Evolutionary conservation across 2,888 invertebrate species (phyloP).

Genomic region (Caradrina clavipalpis): DNA sequence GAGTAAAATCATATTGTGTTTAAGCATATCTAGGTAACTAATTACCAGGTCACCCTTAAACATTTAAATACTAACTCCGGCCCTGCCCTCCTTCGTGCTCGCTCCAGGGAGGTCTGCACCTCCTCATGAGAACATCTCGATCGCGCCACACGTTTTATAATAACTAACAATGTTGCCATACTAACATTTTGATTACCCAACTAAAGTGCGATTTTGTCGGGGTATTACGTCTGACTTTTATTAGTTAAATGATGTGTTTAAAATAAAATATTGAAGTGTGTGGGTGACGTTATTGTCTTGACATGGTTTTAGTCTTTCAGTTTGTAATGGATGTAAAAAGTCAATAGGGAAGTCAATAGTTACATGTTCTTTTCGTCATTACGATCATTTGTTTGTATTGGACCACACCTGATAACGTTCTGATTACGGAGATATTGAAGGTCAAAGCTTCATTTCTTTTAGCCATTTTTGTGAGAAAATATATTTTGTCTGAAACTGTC

Average conservation of each 20-base stretch:
- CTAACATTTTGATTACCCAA: conserved; percentile 46
- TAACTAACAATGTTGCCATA: conserved; percentile 54
- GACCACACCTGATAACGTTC: no score
- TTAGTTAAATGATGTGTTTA: not conserved
- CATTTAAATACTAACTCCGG: conserved; percentile 42
- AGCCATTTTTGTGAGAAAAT: no score
- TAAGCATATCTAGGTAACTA: no score
- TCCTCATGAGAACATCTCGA: conserved; percentile 67
- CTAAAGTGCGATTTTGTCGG: conserved; percentile 38
- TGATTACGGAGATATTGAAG: no score
- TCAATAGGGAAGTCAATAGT: not conserved
- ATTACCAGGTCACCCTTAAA: not conserved
- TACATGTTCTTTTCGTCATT: not conserved
- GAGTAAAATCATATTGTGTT: no score
- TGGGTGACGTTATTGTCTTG: conserved; percentile 12
- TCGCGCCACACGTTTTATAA: conserved; percentile 41
- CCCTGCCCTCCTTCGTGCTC: conserved; percentile 69
- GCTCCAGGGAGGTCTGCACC: conserved; percentile 78
- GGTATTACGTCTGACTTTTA: conserved; percentile 21
- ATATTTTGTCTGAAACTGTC: no score
- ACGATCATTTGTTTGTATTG: not conserved
- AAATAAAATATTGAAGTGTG: conserved; percentile 23
- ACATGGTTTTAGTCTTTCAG: conserved; percentile 8
- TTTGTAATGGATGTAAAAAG: not conserved
- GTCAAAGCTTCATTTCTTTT: no score